Conservation (phyloP, 1,140 invertebrate species). For the Ceratina australensis region DNA sequence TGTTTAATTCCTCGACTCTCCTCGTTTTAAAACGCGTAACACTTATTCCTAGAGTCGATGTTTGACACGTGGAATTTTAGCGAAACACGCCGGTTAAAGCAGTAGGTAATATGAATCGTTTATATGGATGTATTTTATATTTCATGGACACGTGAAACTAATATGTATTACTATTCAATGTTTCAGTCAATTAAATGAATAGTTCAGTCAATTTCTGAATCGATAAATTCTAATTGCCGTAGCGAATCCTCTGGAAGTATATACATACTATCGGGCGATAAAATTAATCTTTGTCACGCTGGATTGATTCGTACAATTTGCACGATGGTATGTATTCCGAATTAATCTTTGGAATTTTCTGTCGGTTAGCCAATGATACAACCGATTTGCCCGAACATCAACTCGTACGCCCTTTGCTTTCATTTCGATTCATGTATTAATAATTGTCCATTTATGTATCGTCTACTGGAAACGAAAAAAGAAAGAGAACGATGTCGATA, state of each 20-base stretch:
- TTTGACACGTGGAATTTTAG: too few species aligned
- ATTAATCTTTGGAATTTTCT: constrained; percentile 2
- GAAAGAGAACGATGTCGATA: background rate
- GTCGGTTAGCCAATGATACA: background rate
- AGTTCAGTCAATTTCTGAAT: background rate
- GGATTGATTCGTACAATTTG: background rate
- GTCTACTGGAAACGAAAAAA: background rate
- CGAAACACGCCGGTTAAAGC: too few species aligned
- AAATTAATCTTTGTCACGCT: constrained; percentile 15
- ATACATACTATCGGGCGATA: background rate
- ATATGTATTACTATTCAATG: background rate
- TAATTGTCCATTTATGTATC: background rate
- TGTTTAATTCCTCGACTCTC: too few species aligned
- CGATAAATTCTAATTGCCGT: constrained; percentile 1
- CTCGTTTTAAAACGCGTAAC: too few species aligned
- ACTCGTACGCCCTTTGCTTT: too few species aligned
- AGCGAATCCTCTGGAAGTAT: background rate
- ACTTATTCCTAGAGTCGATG: too few species aligned
- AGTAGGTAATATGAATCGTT: too few species aligned
- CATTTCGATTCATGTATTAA: background rate
- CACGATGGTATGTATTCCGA: background rate
- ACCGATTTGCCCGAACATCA: background rate
- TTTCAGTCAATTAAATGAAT: constrained; percentile 10
- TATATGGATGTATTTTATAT: too few species aligned
- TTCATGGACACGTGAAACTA: too few species aligned